A percentile compares a stretch with the other conserved stretches of the same genome.
phyloP scores from a whole-genome alignment of 2,888 invertebrate species.

The Isoperla grammatica region DNA sequence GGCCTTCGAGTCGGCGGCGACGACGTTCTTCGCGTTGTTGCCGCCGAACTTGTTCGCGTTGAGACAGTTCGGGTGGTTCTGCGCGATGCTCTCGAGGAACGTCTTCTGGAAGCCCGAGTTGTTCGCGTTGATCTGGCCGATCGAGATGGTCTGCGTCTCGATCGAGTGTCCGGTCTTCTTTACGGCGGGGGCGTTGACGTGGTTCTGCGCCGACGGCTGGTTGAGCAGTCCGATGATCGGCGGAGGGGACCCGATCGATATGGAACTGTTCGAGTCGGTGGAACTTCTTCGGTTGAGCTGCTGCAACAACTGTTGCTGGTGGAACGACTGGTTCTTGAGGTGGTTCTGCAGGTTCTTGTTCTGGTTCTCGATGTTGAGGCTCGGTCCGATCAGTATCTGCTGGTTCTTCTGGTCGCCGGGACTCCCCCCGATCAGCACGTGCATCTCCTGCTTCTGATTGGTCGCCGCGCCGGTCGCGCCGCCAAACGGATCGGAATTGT shows the following conservation, averaged over 20 bases:
- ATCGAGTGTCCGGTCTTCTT: slow-evolving; percentile 23
- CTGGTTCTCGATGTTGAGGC: not conserved
- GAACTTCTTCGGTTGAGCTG: slow-evolving; percentile 28
- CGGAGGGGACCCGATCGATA: slow-evolving; percentile 25
- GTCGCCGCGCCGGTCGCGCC: not conserved
- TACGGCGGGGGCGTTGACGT: not conserved
- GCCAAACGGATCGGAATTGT: not conserved
- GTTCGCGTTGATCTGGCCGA: not conserved
- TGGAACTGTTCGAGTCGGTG: slow-evolving; percentile 26
- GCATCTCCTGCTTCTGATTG: slow-evolving; percentile 17
- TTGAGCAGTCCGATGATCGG: slow-evolving; percentile 25
- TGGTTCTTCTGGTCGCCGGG: not conserved
- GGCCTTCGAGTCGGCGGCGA: not conserved
- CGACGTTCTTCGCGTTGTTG: too few species aligned
- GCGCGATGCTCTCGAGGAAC: slow-evolving; percentile 28
- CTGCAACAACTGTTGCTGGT: slow-evolving; percentile 20
- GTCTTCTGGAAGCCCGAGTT: slow-evolving; percentile 25
- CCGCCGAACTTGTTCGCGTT: not conserved
- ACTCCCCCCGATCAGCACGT: slow-evolving; percentile 2
- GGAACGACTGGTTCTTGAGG: slow-evolving; percentile 18
- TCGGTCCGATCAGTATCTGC: slow-evolving; percentile 6
- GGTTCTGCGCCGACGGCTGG: slow-evolving; percentile 17
- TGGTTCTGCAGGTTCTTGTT: slow-evolving; percentile 2
- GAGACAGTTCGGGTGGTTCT: slow-evolving; percentile 3
- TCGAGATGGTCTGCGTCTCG: slow-evolving; percentile 26